These are phyloP conservation scores for Halocaridina rubra DNA, from an alignment of 2,888 invertebrate species.

Conservation along the genomic window DNA sequence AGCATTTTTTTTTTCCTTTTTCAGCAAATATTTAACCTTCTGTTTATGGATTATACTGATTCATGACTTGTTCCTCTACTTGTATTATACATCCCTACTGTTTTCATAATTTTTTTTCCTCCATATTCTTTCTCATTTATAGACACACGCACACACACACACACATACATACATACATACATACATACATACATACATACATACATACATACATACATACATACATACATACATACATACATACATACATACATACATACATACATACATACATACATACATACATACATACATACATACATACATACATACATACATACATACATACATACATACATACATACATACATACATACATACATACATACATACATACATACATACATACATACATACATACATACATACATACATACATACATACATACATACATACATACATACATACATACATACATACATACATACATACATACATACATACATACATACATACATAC, in stretches of 20 bases:
- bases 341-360: background rate
- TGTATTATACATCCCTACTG: too few relatives aligned
- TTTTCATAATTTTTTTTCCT: background rate
- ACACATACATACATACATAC: background rate
- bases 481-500: background rate
- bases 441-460: constrained; percentile 6
- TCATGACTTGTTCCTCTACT: too few relatives aligned
- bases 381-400: background rate
- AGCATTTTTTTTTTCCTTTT: too few relatives aligned
- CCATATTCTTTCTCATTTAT: background rate
- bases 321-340: background rate
- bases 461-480: background rate
- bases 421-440: background rate
- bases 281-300: background rate
- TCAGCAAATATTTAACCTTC: too few relatives aligned
- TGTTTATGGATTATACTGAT: too few relatives aligned
- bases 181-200: background rate
- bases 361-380: background rate
- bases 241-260: background rate
- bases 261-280: background rate
- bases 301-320: background rate
- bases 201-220: background rate
- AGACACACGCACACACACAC: background rate
- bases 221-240: background rate
- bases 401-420: background rate